Evolutionary conservation across 1,140 invertebrate genomes (phyloP), one percentile per base, ranked within the genome.

Genomic region (Neodiprion virginianus): DNA sequence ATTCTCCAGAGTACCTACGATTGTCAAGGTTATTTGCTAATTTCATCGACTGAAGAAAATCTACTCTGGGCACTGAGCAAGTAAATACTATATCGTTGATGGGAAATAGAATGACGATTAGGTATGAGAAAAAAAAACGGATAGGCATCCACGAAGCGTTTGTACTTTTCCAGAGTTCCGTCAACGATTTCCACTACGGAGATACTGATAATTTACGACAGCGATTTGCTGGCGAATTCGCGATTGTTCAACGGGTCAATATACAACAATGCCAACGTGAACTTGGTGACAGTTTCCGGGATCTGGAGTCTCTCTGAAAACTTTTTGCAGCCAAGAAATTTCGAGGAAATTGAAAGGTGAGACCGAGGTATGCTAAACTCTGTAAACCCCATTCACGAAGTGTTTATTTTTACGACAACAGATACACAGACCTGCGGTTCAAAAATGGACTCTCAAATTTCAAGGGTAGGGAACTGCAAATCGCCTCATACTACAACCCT

Each of bases 281-380:
- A 84, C 75, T 67, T 87, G 0, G 40, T 79, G 0, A 79, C 83
- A 1, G 65, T 40, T 67, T 81, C 81, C 0, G 81, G 80, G 11
- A 77, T 79, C 1, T 87, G 84, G 82, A 81, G 53, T 4, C 72
- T 87, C 4, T 82, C 85, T 0, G 77, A 82, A 53, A 84, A 83
- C 69, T 85, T 78, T 68, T 72, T 87, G 7, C 23, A 74, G 3
- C 76, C 84, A 0, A 75, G 85, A 72, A 23, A 48, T 12, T 86
- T 87, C 50, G 47, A 47, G 11, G 82, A 79, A 66, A 49, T 85
- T 8, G 40, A 71, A 1, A 82, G 74, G 84, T 86, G 80, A 48
- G 17, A 28, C 40, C 9, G 5, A 71, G 73, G 69, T 76, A 61
- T 68, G 50, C n/a, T 23, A 23, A 68, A 21, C 47, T 12, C 68